Percentiles rank a stretch among this genome's conserved stretches.
Evolutionary conservation across 2,888 invertebrate genomes (phyloP).

Genomic region (Archips crataeganus): DNA sequence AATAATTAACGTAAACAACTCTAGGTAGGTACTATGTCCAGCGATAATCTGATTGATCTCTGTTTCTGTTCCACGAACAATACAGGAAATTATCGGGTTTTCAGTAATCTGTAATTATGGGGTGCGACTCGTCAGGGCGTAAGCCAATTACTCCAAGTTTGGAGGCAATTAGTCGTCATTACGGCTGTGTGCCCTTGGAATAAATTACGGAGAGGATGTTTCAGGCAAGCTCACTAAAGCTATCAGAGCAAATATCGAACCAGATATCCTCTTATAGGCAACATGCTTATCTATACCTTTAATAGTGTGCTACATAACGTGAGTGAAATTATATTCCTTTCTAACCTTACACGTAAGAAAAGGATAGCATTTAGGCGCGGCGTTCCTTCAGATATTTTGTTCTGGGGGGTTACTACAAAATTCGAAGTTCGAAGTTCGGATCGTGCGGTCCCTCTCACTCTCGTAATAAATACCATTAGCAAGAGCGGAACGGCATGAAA

Average conservation of each 20-base stretch:
- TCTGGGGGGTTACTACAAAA: too few relatives aligned
- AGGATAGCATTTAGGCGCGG: too few relatives aligned
- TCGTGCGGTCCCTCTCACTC: too few relatives aligned
- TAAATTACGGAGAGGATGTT: constrained; percentile 59
- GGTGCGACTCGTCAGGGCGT: constrained; percentile 57
- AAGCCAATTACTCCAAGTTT: constrained; percentile 68
- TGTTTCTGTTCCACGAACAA: constrained; percentile 24
- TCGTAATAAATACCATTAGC: too few relatives aligned
- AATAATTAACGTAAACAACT: neutral
- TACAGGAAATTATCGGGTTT: constrained; percentile 50
- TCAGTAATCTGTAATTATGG: constrained; percentile 57
- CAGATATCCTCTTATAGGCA: neutral
- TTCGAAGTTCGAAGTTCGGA: too few relatives aligned
- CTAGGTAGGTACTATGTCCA: neutral
- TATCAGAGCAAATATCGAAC: neutral
- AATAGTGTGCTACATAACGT: neutral
- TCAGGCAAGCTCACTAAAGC: constrained; percentile 18
- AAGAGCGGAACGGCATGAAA: too few relatives aligned
- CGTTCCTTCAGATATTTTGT: too few relatives aligned
- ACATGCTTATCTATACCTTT: neutral
- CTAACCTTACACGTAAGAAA: too few relatives aligned
- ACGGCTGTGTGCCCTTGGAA: constrained; percentile 57
- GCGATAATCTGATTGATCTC: constrained; percentile 24
- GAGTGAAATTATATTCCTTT: too few relatives aligned
- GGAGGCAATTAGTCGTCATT: constrained; percentile 66